Percentiles rank a stretch among this genome's conserved stretches.
These are phyloP conservation scores for Pogonocherus hispidulus DNA, from an alignment of 2,888 invertebrate species.

Conservation along the genomic window DNA sequence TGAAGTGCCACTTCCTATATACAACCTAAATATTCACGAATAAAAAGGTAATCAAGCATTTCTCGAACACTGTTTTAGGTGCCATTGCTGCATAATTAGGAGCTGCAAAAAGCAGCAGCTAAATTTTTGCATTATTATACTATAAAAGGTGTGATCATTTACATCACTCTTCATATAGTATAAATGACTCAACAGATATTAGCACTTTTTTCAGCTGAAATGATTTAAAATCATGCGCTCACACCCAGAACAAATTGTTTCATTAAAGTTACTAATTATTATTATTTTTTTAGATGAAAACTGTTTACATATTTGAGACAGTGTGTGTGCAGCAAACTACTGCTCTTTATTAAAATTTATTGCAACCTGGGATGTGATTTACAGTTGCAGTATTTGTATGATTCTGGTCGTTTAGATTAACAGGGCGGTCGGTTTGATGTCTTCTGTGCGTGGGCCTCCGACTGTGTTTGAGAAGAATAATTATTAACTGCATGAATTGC, in stretches of 20 bases:
- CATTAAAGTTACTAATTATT: neutral
- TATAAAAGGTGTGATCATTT: too few relatives aligned
- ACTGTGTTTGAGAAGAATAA: neutral
- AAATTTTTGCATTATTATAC: too few relatives aligned
- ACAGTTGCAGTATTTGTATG: constrained; percentile 35
- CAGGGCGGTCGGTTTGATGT: neutral
- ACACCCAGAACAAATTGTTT: neutral
- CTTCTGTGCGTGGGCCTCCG: neutral
- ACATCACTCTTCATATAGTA: neutral
- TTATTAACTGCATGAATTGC: neutral
- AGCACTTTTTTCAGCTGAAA: neutral
- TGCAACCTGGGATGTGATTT: constrained; percentile 38
- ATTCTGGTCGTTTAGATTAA: neutral
- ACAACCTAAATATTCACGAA: too few relatives aligned
- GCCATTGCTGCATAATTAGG: too few relatives aligned
- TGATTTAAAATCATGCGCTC: neutral
- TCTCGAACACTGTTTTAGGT: too few relatives aligned
- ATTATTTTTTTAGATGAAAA: neutral
- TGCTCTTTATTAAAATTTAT: constrained; percentile 37
- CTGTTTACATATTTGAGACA: neutral
- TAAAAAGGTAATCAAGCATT: too few relatives aligned
- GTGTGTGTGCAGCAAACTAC: neutral
- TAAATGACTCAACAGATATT: neutral
- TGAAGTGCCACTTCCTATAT: too few relatives aligned
- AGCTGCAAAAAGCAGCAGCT: too few relatives aligned